Evolutionary conservation across 2,888 invertebrate genomes (phyloP).

Genomic region (Subacronicta megacephala): DNA sequence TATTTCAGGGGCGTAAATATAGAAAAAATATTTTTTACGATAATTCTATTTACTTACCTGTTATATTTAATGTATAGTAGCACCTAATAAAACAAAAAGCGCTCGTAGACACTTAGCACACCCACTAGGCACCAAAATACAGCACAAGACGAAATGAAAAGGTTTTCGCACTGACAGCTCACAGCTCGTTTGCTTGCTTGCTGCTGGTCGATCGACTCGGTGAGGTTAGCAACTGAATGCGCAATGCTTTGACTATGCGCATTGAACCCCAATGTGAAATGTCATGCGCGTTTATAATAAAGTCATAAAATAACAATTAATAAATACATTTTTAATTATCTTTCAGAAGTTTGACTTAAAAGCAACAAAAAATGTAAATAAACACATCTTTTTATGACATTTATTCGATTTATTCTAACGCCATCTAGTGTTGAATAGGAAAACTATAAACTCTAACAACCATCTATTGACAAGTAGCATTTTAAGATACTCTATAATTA

Average conservation of each 20-base stretch:
- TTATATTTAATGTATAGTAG: conserved; percentile 69
- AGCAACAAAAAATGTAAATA: conserved; percentile 30
- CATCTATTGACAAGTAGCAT: conserved; percentile 60
- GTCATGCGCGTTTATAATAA: conserved; percentile 79
- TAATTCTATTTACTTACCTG: conserved; percentile 73
- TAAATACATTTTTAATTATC: conserved; percentile 6
- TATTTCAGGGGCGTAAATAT: conserved; percentile 2
- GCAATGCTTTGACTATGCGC: conserved; percentile 89
- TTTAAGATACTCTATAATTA: not conserved
- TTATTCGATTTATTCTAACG: conserved; percentile 15
- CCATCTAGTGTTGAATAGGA: conserved; percentile 61
- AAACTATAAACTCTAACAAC: conserved; percentile 12
- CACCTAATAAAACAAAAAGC: conserved; percentile 74
- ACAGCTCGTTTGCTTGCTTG: conserved; percentile 64
- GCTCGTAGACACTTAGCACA: conserved; percentile 79
- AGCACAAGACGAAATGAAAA: conserved; percentile 78
- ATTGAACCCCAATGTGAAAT: conserved; percentile 77
- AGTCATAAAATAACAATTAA: conserved; percentile 8
- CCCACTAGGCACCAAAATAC: conserved; percentile 85
- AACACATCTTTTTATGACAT: conserved; percentile 13
- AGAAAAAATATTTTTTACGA: conserved; percentile 4
- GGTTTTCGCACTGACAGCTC: conserved; percentile 78
- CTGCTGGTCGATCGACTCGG: conserved; percentile 78
- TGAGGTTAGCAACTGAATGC: conserved; percentile 85
- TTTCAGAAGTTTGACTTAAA: not conserved